Evolutionary conservation across 2,888 invertebrate species (phyloP).

Genomic region (Agapostemon virescens): DNA sequence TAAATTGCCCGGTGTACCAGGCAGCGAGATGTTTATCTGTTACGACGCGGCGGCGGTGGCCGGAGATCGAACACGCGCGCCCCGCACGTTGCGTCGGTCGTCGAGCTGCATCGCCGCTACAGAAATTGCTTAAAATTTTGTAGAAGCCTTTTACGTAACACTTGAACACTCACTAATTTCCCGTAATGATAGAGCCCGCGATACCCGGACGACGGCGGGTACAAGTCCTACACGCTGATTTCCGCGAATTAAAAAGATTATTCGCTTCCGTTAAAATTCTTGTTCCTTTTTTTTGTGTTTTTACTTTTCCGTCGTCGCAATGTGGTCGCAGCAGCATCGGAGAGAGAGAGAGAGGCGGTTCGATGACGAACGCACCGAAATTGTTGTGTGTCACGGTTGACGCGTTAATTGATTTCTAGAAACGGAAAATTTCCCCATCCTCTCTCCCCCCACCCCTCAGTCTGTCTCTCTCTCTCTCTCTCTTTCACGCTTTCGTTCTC

Average conservation of each 20-base stretch:
- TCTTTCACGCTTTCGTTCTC: slow-evolving; percentile 43
- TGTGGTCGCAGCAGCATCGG: background rate
- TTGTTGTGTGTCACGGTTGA: slow-evolving; percentile 46
- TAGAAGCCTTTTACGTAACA: slow-evolving; percentile 23
- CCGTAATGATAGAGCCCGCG: slow-evolving; percentile 5
- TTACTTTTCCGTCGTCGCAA: background rate
- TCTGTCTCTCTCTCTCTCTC: slow-evolving; percentile 29
- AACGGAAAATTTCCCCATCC: slow-evolving; percentile 51
- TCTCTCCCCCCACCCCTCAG: too few species aligned
- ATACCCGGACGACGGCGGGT: too few species aligned
- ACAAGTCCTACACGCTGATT: slow-evolving; percentile 22
- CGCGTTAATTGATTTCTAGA: slow-evolving; percentile 60
- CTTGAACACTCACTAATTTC: slow-evolving; percentile 7
- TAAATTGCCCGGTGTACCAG: background rate
- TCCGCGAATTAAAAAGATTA: slow-evolving; percentile 17
- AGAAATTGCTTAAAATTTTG: slow-evolving; percentile 16
- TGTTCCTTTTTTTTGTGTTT: background rate
- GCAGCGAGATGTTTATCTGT: slow-evolving; percentile 6
- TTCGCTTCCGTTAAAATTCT: slow-evolving; percentile 7
- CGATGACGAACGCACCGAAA: slow-evolving; percentile 25
- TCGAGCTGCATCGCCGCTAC: background rate
- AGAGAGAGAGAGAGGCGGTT: background rate
- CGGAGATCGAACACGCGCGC: background rate
- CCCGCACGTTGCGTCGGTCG: background rate
- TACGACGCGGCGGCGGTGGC: too few species aligned